Base-by-base conservation (phyloP, 2,113 vertebrate species). In the Hemiprocne comata region DNA sequence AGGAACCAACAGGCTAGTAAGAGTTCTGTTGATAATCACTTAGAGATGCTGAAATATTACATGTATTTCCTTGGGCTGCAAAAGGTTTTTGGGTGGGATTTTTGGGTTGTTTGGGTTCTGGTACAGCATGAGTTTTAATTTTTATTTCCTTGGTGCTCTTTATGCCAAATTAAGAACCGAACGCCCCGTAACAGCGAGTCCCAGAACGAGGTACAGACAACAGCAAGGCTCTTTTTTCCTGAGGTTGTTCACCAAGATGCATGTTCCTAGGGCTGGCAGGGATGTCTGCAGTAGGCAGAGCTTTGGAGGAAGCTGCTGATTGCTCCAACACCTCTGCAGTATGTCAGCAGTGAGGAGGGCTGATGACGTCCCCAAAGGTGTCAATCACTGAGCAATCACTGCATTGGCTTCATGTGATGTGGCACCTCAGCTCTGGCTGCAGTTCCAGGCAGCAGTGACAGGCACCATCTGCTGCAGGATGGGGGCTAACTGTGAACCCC, bases 71-170 rank as follows among this genome's bases (percentile, higher is more conserved):
- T 67, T 64, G 7, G 33, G 44, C 55, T 84, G 67, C 31, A 61
- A 71, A 88, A 93, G 42, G 34, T 13, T 77, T 76, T 77, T 9
- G 5, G 18, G 26, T 66, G 28, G 11, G 17, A 1, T 38, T 34
- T 72, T 66, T 36, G 0, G 6, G 44, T n/a, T 1, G 13, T 20
- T 78, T 33, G 6, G 4, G 25, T 53, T 20, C 9, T 48, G 46
- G 46, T 19, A 18, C 79, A 66, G 11, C 75, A 65, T 51, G 8
- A 17, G 12, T 60, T 57, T 72, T 18, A 15, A 42, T 78, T 89
- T 93, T 94, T 73, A 90, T 96, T 95, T 95, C 86, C 93, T 96
- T 95, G 89, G 87, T 94, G 93, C 80, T 93, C 90, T 96, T 95
- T 76, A 64, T 72, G 46, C 75, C 92, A 88, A 79, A 78, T 73